phyloP scores from a whole-genome alignment of 2,113 vertebrate genomes.

The Onychostruthus taczanowskii region DNA sequence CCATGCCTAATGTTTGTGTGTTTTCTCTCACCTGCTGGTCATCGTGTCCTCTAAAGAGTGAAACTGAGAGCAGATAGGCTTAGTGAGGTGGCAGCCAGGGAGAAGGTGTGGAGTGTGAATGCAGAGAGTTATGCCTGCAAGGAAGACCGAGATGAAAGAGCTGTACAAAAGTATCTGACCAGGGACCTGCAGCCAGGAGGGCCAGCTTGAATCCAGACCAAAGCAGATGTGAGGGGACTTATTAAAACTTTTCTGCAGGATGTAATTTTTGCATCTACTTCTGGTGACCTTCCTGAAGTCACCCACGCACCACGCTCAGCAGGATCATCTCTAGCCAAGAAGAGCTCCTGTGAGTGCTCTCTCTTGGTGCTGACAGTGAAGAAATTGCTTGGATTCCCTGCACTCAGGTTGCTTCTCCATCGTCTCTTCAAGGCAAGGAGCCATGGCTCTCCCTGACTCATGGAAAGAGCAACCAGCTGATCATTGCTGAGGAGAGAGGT shows the following conservation, averaged over 20 bases:
- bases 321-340: not conserved
- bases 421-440: not conserved
- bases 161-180: not conserved
- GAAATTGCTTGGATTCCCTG: not conserved
- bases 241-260: not conserved
- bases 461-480: not conserved
- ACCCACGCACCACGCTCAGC: not conserved
- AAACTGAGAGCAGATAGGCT: not conserved
- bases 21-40: not conserved
- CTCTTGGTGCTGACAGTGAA: not conserved
- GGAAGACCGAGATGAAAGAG: not conserved
- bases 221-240: not conserved
- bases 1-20: not conserved
- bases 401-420: not conserved
- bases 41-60: not conserved
- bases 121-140: not conserved
- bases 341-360: accelerated
- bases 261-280: not conserved
- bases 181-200: not conserved
- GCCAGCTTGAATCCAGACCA: not conserved
- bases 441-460: not conserved
- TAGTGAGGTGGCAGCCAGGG: not conserved
- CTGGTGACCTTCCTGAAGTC: not conserved
- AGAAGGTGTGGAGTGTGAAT: not conserved
- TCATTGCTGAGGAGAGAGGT: not conserved